Conservation (phyloP, 1,140 invertebrate genomes). For the Delia radicum region DNA sequence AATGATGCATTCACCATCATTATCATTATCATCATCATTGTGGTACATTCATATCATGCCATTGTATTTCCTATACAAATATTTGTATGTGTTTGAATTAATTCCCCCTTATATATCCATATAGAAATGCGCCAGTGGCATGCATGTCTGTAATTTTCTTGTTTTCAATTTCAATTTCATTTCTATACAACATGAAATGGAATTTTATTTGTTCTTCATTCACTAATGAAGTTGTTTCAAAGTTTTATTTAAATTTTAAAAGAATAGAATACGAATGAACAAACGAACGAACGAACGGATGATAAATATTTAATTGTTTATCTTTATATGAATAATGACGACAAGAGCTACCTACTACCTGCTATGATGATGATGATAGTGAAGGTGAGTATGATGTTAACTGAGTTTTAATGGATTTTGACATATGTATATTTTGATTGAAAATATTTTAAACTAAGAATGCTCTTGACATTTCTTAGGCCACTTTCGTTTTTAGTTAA, state of each 20-base stretch:
- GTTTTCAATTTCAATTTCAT: slow-evolving; percentile 11
- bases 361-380: neutral
- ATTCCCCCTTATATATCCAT: no score
- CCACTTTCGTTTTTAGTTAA: no score
- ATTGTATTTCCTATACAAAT: no score
- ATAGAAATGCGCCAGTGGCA: slow-evolving; percentile 16
- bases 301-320: neutral
- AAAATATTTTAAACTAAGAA: no score
- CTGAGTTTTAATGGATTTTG: neutral
- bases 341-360: no score
- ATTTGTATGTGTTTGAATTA: no score
- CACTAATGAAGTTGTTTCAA: slow-evolving; percentile 18
- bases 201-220: slow-evolving; percentile 12
- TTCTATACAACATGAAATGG: neutral
- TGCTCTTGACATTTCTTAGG: no score
- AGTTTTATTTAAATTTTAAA: slow-evolving; percentile 9
- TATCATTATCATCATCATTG: neutral
- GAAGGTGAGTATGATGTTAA: neutral
- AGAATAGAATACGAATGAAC: no score
- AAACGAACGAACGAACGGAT: no score
- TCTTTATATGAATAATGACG: neutral
- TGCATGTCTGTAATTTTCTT: slow-evolving; percentile 14
- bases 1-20: neutral
- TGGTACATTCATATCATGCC: no score
- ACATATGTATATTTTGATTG: no score